phyloP scores from a whole-genome alignment of 2,797 vertebrate genomes.

The Amblyraja radiata region DNA sequence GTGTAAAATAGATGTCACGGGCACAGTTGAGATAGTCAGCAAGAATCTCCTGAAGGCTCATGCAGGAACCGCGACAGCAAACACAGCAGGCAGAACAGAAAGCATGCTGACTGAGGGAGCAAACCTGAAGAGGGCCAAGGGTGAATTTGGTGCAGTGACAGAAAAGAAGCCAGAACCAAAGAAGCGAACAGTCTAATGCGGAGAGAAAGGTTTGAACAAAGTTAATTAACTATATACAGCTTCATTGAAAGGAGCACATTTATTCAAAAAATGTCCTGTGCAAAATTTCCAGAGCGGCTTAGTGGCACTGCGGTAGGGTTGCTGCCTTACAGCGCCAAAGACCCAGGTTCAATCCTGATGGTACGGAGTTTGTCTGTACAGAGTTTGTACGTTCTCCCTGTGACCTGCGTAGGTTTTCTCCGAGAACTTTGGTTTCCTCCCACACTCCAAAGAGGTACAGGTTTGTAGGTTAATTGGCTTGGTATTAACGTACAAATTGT shows the following conservation, averaged over 20 bases:
- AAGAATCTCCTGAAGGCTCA: constrained; percentile 49
- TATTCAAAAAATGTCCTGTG: constrained; percentile 42
- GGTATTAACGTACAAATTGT: too few species aligned
- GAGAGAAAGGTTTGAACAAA: constrained; percentile 29
- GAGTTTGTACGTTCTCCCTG: too few species aligned
- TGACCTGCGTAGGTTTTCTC: too few species aligned
- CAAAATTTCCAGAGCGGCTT: background rate
- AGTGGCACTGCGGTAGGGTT: too few species aligned
- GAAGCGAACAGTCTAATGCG: constrained; percentile 46
- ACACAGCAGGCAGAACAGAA: constrained; percentile 56
- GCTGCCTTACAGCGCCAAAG: too few species aligned
- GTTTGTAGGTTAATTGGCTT: too few species aligned
- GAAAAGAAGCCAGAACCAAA: constrained; percentile 53
- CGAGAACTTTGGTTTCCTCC: too few species aligned
- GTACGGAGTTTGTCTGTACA: too few species aligned
- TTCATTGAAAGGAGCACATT: constrained; percentile 33
- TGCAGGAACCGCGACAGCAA: constrained; percentile 53
- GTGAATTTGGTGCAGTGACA: constrained; percentile 46
- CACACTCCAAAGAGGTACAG: too few species aligned
- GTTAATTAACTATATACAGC: accelerated
- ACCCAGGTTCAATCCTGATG: too few species aligned
- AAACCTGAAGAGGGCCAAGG: constrained; percentile 49
- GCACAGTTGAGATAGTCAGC: constrained; percentile 57
- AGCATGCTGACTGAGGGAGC: constrained; percentile 42
- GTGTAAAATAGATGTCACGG: constrained; percentile 57